Percentiles rank a stretch among this genome's conserved stretches.
Conservation (phyloP, 2,888 invertebrate species). For the Hirtodrosophila duncani region DNA sequence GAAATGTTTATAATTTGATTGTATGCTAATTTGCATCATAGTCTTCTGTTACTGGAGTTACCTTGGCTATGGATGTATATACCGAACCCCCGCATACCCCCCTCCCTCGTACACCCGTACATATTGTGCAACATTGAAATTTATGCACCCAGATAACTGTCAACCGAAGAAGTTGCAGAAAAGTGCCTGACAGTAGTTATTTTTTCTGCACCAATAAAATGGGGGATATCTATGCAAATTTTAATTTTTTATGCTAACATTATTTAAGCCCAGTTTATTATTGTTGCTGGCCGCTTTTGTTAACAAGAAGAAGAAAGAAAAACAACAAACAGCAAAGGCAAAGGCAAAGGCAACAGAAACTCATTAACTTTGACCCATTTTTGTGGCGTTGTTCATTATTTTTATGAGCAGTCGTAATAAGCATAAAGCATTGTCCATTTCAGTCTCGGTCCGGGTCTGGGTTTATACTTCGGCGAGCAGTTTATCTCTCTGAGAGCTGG, state of each 20-base stretch:
- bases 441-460: no score
- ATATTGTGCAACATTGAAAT: no score
- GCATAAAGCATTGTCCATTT: constrained; percentile 7
- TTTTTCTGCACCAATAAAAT: no score
- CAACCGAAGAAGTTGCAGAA: no score
- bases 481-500: no score
- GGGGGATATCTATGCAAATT: no score
- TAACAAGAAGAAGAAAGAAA: constrained; percentile 5
- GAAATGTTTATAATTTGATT: constrained; percentile 63
- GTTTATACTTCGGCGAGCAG: background rate
- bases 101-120: no score
- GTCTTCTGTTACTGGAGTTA: constrained; percentile 2
- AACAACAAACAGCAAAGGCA: background rate
- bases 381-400: constrained; percentile 15
- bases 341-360: constrained; percentile 21
- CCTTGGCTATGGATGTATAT: constrained; percentile 5
- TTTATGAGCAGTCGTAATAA: constrained; percentile 21
- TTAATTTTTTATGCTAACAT: background rate
- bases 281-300: constrained; percentile 12
- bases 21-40: constrained; percentile 61
- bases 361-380: constrained; percentile 50
- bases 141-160: no score
- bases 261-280: constrained; percentile 5
- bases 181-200: no score
- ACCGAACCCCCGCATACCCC: no score